A percentile compares a stretch with the other conserved stretches of the same genome.
Evolutionary conservation across 1,140 invertebrate genomes (phyloP).

Genomic region (Leptonema lineaticorne): DNA sequence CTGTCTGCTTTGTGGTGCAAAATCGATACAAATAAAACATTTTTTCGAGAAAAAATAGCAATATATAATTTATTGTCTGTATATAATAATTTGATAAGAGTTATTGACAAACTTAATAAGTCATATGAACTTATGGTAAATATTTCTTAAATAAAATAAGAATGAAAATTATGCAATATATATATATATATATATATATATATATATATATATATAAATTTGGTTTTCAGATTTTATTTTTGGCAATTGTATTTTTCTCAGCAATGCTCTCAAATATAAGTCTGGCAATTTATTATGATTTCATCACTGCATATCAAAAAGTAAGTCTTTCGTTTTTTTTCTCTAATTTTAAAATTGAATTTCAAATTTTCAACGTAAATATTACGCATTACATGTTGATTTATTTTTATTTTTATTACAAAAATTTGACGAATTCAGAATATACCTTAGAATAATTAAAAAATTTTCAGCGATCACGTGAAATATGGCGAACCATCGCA

Average conservation of each 20-base stretch:
- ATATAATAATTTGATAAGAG: background rate
- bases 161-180: background rate
- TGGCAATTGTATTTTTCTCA: background rate
- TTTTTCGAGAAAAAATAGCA: background rate
- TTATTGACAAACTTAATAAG: background rate
- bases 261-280: background rate
- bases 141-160: background rate
- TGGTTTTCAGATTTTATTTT: background rate
- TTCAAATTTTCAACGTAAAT: too few species aligned
- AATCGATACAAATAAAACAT: too few species aligned
- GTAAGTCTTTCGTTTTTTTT: background rate
- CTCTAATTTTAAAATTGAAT: background rate
- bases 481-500: too few species aligned
- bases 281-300: background rate
- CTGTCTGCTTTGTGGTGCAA: too few species aligned
- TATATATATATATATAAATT: background rate
- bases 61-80: background rate
- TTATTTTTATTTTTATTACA: too few species aligned
- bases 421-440: too few species aligned
- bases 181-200: background rate
- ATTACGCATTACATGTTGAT: too few species aligned
- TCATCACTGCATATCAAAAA: background rate
- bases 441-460: too few species aligned
- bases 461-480: too few species aligned
- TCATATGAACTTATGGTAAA: background rate